phyloP scores from a whole-genome alignment of 2,113 vertebrate genomes.

The Alaudala cheleensis region DNA sequence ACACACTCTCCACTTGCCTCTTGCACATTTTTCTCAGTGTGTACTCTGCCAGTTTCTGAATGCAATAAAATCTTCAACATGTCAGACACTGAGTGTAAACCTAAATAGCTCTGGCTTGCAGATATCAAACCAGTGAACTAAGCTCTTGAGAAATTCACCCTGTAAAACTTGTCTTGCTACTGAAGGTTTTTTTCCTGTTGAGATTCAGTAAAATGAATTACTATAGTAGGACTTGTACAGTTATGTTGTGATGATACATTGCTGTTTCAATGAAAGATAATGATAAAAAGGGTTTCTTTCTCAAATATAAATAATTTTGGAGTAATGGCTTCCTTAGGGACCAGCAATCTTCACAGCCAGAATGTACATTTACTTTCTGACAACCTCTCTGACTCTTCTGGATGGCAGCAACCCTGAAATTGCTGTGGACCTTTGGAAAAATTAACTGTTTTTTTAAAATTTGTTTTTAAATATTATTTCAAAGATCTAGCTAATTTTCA shows the following conservation, averaged over 20 bases:
- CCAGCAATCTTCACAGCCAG: background rate
- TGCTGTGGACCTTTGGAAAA: conserved; percentile 19
- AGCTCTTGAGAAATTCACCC: conserved; percentile 29
- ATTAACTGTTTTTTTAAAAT: background rate
- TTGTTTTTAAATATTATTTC: conserved; percentile 31
- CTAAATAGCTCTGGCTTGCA: conserved; percentile 34
- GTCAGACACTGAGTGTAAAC: conserved; percentile 19
- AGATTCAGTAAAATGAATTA: background rate
- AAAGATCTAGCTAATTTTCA: background rate
- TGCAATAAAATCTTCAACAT: conserved; percentile 56
- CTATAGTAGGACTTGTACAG: background rate
- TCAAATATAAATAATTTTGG: conserved; percentile 33
- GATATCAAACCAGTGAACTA: conserved; percentile 37
- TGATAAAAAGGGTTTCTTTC: background rate
- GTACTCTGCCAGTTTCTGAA: conserved; percentile 29
- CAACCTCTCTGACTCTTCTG: conserved; percentile 1
- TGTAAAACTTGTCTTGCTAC: conserved; percentile 4
- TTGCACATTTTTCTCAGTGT: conserved; percentile 32
- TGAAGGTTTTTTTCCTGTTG: background rate
- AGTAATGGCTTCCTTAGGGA: conserved; percentile 1
- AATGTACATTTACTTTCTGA: conserved; percentile 6
- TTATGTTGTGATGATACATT: background rate
- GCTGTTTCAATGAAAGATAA: background rate
- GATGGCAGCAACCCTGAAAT: conserved; percentile 20
- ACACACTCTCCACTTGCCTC: background rate